phyloP scores from a whole-genome alignment of 2,797 vertebrate species.

The Morus bassanus region DNA sequence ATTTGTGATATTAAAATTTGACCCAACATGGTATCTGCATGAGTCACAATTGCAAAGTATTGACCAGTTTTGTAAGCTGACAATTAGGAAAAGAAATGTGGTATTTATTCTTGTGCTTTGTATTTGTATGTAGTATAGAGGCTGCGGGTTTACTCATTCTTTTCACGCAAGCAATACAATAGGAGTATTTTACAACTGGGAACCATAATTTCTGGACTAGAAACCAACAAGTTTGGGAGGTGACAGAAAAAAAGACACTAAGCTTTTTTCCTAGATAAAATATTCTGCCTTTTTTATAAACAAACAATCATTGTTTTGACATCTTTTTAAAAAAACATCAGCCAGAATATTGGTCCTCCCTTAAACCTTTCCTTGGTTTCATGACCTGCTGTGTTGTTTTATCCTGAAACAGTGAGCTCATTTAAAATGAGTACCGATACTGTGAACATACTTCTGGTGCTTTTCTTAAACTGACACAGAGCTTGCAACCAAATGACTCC shows the following conservation, averaged over 20 bases:
- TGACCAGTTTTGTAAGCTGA: conserved; percentile 74
- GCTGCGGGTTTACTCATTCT: conserved; percentile 68
- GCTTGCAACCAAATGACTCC: conserved; percentile 30
- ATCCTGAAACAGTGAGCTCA: conserved; percentile 50
- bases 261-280: conserved; percentile 18
- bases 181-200: conserved; percentile 53
- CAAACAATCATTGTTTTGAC: neutral
- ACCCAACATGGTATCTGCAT: conserved; percentile 73
- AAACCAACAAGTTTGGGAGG: conserved; percentile 40
- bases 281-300: neutral
- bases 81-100: conserved; percentile 65
- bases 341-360: neutral
- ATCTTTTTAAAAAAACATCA: conserved; percentile 6
- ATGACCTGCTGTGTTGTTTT: conserved; percentile 31
- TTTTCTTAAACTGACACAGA: conserved; percentile 53
- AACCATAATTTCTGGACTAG: conserved; percentile 74
- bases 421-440: conserved; percentile 37
- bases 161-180: conserved; percentile 67
- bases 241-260: neutral
- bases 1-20: conserved; percentile 74
- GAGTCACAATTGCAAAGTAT: conserved; percentile 70
- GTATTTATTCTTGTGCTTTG: conserved; percentile 79
- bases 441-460: conserved; percentile 55
- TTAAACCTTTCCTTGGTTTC: conserved; percentile 40
- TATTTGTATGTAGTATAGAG: conserved; percentile 72